A percentile compares a stretch with the other conserved stretches of the same genome.
Conservation (phyloP, 2,113 vertebrate species). For the Orientallactaga bullata region DNA sequence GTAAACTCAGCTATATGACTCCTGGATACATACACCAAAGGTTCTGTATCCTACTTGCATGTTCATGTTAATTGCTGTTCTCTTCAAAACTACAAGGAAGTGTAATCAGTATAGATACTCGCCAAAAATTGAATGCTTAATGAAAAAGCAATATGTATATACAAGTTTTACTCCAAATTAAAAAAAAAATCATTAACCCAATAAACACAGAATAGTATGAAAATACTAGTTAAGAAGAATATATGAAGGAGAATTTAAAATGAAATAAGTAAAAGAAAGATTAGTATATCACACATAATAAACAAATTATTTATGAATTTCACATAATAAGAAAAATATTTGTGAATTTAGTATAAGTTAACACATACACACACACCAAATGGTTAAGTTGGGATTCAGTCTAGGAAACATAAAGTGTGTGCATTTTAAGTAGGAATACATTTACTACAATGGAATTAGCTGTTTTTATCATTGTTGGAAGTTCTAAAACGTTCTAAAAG, state of each 20-base stretch:
- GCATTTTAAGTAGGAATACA: conserved; percentile 37
- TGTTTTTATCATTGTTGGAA: neutral
- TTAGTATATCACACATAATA: neutral
- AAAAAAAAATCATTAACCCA: conserved; percentile 12
- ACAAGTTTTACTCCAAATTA: too few relatives aligned
- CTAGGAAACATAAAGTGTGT: conserved; percentile 10
- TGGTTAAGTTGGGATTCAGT: neutral
- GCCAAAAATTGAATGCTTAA: too few relatives aligned
- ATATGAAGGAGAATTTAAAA: conserved; percentile 24
- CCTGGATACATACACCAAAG: too few relatives aligned
- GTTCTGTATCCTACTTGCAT: too few relatives aligned
- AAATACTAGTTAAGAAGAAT: conserved; percentile 26
- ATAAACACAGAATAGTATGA: neutral
- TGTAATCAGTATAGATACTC: too few relatives aligned
- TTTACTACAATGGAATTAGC: neutral
- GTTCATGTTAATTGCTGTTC: too few relatives aligned
- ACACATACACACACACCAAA: neutral
- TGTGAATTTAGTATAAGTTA: conserved; percentile 32
- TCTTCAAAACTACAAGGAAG: too few relatives aligned
- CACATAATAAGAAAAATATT: neutral
- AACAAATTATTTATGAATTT: conserved; percentile 39
- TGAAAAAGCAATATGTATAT: too few relatives aligned
- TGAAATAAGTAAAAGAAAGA: conserved; percentile 2
- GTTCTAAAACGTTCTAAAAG: neutral
- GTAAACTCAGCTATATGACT: neutral